Evolutionary conservation across 2,113 vertebrate genomes (phyloP).

Genomic region (Columba livia): DNA sequence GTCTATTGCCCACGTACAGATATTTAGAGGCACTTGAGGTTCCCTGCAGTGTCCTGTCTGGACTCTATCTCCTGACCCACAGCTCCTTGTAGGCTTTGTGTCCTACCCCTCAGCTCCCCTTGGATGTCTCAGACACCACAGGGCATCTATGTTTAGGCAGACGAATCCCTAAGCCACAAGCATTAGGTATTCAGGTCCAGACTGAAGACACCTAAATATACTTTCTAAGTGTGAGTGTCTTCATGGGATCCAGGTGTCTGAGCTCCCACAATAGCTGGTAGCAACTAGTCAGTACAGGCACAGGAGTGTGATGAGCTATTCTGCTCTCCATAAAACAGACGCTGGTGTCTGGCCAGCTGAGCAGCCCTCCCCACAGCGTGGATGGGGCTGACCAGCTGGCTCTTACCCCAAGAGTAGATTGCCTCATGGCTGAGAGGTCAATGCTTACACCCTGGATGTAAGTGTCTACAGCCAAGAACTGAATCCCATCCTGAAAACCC

Average conservation of each 20-base stretch:
- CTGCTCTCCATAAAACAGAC: not conserved
- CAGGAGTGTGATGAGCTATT: not conserved
- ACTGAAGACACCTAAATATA: slow-evolving; percentile 50
- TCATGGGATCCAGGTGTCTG: not conserved
- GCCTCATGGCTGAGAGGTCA: not conserved
- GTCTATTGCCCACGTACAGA: not conserved
- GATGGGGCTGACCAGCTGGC: not conserved
- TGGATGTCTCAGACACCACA: slow-evolving; percentile 26
- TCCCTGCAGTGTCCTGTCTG: not conserved
- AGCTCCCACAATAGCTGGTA: not conserved
- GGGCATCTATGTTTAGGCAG: slow-evolving; percentile 39
- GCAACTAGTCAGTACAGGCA: not conserved
- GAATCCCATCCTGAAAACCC: not conserved
- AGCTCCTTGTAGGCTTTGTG: not conserved
- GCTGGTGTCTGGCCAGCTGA: not conserved
- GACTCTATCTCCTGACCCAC: not conserved
- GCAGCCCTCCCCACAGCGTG: not conserved
- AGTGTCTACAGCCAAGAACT: not conserved
- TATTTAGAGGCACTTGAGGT: not conserved
- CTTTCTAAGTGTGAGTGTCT: slow-evolving; percentile 30
- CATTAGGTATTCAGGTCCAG: slow-evolving; percentile 29
- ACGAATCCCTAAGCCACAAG: slow-evolving; percentile 4
- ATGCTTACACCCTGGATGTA: not conserved
- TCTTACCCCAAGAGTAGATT: not conserved
- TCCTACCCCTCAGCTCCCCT: not conserved